Base-by-base conservation (phyloP, 2,113 vertebrate genomes). In the Malurus elegans region DNA sequence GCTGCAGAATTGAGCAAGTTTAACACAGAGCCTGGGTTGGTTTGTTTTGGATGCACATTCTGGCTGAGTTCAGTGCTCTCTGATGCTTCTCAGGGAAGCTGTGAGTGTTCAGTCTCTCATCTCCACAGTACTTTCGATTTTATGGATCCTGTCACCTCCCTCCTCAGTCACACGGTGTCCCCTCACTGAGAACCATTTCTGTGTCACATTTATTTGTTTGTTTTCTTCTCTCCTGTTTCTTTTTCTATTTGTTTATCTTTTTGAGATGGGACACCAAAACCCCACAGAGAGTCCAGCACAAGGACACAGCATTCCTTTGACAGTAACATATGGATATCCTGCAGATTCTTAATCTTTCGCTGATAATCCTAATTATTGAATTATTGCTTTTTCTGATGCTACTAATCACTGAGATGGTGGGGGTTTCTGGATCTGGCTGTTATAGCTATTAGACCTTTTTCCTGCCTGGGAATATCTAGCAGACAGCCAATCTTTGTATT, bases 101-200 rank as follows among this genome's bases (percentile, higher is more conserved):
- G 61, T 4, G 56, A 84, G 9, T 28, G 5, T 5, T 44, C 29
- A n/a, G 34, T 12, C 23, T 75, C 44, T 76, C 28, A 29, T 48
- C 47, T 36, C 47, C 16, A 4, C 0, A 0, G 34, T 26, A 1
- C 26, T 79, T 88, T 18, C 0, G 1, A 15, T 81, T 93, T 90
- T 67, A 64, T 31, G 8, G 40, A 6, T 85, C 50, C 38, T 78
- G 21, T 18, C 29, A 6, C 28, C 53, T 74, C 34, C 50, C 32
- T 90, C 4, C 61, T 71, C 48, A 66, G 56, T 23, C 42, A 60
- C 2, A 0, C 6, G 4, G 23, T 12, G 20, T 54, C 48, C 31
- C 28, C 64, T 48, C 45, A 36, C 34, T 53, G 4, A 74, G 67
- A 32, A 38, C 24, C 10, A 14, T 81, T 58, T 54, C 38, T 48